Conservation (phyloP, 2,888 invertebrate species). For the Drosophila fulvimacula region DNA sequence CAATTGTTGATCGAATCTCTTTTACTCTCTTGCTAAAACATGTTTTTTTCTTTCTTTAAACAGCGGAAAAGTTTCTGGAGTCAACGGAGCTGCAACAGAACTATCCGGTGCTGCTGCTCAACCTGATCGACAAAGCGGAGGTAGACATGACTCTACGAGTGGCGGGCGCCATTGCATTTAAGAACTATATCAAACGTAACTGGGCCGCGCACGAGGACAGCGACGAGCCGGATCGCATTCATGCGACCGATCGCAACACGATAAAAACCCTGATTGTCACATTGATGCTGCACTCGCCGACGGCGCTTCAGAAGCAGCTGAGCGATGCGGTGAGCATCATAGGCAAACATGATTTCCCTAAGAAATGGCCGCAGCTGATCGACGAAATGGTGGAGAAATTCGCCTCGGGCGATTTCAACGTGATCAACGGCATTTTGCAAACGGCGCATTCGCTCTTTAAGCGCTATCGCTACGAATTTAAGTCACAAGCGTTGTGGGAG, state of each 20-base stretch:
- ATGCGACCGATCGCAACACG: constrained; percentile 90
- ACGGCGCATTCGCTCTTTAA: constrained; percentile 99
- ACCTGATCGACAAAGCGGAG: constrained; percentile 93
- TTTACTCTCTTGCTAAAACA: constrained; percentile 1
- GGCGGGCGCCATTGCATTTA: constrained; percentile 97
- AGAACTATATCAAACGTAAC: constrained; percentile 98
- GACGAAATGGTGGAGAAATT: constrained; percentile 97
- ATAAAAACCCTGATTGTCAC: constrained; percentile 95
- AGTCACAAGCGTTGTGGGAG: constrained; percentile 96
- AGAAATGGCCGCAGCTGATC: constrained; percentile 97
- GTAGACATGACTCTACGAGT: constrained; percentile 93
- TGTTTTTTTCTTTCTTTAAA: not conserved
- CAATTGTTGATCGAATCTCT: not conserved
- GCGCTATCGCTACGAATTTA: constrained; percentile 97
- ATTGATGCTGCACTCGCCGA: constrained; percentile 96
- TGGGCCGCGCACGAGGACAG: constrained; percentile 92
- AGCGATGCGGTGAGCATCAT: constrained; percentile 98
- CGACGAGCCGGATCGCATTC: constrained; percentile 92
- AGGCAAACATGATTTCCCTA: constrained; percentile 98
- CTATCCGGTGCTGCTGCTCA: constrained; percentile 93
- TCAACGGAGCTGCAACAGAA: constrained; percentile 95
- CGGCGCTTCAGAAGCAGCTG: constrained; percentile 95
- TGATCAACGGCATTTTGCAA: constrained; percentile 96
- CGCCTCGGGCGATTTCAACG: constrained; percentile 94
- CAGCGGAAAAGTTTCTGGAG: constrained; percentile 96